Percentiles rank a stretch among this genome's conserved stretches.
Conservation (phyloP, 2,797 vertebrate species). For the Sebastes steindachneri region DNA sequence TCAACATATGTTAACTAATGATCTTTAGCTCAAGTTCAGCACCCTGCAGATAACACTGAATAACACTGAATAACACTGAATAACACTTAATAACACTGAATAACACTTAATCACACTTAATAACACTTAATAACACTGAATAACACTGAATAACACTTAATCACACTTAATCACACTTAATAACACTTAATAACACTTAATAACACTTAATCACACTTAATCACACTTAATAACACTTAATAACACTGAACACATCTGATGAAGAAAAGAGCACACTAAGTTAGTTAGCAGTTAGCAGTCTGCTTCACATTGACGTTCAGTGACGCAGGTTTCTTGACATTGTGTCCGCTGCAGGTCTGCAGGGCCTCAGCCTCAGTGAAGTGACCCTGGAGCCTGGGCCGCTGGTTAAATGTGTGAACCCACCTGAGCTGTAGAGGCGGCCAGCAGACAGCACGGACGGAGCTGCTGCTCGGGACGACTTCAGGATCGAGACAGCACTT, state of each 20-base stretch:
- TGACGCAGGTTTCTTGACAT: constrained; percentile 62
- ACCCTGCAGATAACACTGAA: neutral
- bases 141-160: too few relatives aligned
- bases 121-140: too few relatives aligned
- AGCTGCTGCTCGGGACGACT: constrained; percentile 41
- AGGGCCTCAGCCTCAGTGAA: too few relatives aligned
- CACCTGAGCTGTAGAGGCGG: constrained; percentile 82
- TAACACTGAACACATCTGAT: neutral
- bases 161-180: too few relatives aligned
- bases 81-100: too few relatives aligned
- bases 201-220: fast-evolving
- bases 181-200: too few relatives aligned
- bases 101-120: too few relatives aligned
- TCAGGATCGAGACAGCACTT: constrained; percentile 69
- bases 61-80: too few relatives aligned
- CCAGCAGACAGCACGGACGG: constrained; percentile 52
- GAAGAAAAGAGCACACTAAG: neutral
- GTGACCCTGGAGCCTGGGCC: neutral
- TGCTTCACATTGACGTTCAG: neutral
- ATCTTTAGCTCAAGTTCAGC: neutral
- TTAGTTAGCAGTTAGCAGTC: neutral
- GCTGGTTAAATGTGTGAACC: constrained; percentile 1
- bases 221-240: fast-evolving
- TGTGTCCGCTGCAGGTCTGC: neutral
- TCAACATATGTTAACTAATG: neutral